Evolutionary conservation across 2,888 invertebrate genomes (phyloP).

Genomic region (Pherbina coryleti): DNA sequence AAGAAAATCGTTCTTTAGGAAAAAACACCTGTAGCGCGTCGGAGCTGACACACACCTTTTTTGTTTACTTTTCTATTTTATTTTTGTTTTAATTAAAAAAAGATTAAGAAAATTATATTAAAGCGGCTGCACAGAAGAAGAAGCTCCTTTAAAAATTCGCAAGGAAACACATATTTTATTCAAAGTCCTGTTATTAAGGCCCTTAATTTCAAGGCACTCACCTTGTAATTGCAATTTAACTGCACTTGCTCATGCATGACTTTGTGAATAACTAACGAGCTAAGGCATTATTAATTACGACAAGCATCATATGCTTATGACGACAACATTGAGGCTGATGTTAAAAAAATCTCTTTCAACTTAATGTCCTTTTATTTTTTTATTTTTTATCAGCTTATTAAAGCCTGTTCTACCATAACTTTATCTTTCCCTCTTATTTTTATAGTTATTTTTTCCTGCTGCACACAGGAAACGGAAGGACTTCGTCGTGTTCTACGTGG

Average conservation of each 20-base stretch:
- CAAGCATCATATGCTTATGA: no score
- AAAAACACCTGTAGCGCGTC: no score
- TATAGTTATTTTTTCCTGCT: constrained; percentile 77
- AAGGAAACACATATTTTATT: no score
- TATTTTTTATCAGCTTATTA: neutral
- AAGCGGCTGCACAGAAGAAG: no score
- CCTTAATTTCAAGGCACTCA: no score
- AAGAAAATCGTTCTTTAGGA: no score
- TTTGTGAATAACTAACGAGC: constrained; percentile 45
- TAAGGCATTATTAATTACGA: constrained; percentile 53
- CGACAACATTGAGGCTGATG: no score
- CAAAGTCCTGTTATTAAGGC: neutral
- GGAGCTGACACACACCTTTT: no score
- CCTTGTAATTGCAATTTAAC: neutral
- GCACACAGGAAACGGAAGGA: constrained; percentile 80
- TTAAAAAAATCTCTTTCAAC: neutral
- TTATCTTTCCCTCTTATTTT: constrained; percentile 43
- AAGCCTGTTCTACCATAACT: neutral
- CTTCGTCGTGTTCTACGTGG: constrained; percentile 84
- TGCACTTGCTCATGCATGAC: neutral
- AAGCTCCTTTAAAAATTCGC: no score
- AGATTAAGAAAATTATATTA: no score
- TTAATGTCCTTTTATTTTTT: neutral
- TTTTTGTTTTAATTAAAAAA: no score
- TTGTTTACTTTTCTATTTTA: no score